phyloP scores from a whole-genome alignment of 2,888 invertebrate species.

The Drosophila mimetica region DNA sequence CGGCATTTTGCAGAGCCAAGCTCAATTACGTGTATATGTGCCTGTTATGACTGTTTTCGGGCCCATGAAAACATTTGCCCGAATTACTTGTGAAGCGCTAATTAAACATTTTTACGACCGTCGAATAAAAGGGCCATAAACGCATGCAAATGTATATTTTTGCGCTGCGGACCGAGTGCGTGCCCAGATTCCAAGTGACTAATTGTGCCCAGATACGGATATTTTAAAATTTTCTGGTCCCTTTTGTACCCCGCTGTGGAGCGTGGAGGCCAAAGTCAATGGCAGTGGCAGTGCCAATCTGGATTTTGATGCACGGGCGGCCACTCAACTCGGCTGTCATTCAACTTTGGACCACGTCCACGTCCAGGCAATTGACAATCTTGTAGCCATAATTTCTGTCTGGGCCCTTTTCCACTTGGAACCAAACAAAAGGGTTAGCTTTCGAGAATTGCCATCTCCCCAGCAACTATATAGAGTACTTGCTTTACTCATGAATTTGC shows the following conservation, averaged over 20 bases:
- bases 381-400: slow-evolving; percentile 61
- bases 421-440: slow-evolving; percentile 55
- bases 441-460: neutral
- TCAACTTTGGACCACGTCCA: slow-evolving; percentile 39
- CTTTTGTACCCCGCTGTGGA: neutral
- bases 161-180: slow-evolving; percentile 27
- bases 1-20: neutral
- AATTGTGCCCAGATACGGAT: slow-evolving; percentile 35
- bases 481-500: slow-evolving; percentile 3
- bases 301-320: slow-evolving; percentile 8
- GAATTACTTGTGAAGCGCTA: slow-evolving; percentile 59
- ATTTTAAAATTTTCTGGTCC: neutral
- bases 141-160: slow-evolving; percentile 31
- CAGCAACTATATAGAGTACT: neutral
- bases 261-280: neutral
- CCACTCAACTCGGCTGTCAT: slow-evolving; percentile 34
- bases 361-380: slow-evolving; percentile 64
- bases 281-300: slow-evolving; percentile 3
- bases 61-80: slow-evolving; percentile 28
- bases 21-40: slow-evolving; percentile 13
- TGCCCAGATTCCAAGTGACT: slow-evolving; percentile 53
- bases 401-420: slow-evolving; percentile 41
- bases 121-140: slow-evolving; percentile 62
- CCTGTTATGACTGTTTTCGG: slow-evolving; percentile 7
- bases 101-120: slow-evolving; percentile 68